Percentiles rank a stretch among this genome's conserved stretches.
phyloP scores from a whole-genome alignment of 2,888 invertebrate genomes.

The Ichneumoninae sp. region DNA sequence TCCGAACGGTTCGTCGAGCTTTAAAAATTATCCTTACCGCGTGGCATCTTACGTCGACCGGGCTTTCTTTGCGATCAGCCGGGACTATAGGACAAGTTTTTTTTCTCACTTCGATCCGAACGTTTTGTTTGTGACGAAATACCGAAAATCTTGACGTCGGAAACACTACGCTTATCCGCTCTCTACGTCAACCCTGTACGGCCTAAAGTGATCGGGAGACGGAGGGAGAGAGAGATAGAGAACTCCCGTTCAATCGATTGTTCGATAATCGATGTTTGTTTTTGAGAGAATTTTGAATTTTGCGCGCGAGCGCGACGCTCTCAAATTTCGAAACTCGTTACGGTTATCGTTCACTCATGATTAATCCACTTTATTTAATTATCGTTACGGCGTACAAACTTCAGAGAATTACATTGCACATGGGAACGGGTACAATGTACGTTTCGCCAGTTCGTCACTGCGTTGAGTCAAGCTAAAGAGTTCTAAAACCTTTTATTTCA shows the following conservation, averaged over 20 bases:
- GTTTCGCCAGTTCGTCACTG: background rate
- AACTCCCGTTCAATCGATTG: background rate
- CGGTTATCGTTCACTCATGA: background rate
- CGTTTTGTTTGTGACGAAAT: conserved; percentile 53
- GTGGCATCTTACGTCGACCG: conserved; percentile 57
- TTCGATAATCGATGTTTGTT: conserved; percentile 12
- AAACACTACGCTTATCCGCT: conserved; percentile 18
- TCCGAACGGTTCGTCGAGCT: background rate
- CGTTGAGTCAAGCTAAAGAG: background rate
- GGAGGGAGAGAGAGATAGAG: no score
- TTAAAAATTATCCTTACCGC: conserved; percentile 53
- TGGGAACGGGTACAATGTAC: background rate
- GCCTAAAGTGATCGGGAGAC: conserved; percentile 32
- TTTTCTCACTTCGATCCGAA: background rate
- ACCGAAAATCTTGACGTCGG: conserved; percentile 48
- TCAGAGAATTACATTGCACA: background rate
- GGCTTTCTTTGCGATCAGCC: conserved; percentile 43
- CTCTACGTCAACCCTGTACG: conserved; percentile 56
- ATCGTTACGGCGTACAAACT: background rate
- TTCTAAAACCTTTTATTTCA: conserved; percentile 5
- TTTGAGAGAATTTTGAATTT: background rate
- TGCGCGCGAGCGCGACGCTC: background rate
- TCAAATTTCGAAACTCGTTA: background rate
- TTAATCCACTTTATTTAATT: background rate
- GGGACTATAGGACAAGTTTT: conserved; percentile 7